Evolutionary conservation across 2,888 invertebrate genomes (phyloP).

Genomic region (Polydrusus cervinus): DNA sequence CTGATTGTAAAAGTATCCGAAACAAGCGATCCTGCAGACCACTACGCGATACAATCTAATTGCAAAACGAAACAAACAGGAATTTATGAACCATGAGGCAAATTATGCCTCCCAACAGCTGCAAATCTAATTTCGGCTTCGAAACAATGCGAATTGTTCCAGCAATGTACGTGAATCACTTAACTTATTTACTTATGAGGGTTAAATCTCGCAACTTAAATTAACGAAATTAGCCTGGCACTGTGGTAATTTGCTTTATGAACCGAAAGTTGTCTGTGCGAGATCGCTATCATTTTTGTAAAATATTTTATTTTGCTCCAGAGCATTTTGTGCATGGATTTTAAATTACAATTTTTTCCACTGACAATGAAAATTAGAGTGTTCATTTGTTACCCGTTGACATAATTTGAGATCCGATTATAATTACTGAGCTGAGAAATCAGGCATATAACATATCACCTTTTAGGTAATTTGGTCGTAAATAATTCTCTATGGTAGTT

Average conservation of each 20-base stretch:
- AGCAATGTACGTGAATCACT: conserved; percentile 51
- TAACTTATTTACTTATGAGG: conserved; percentile 55
- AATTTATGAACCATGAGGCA: conserved; percentile 52
- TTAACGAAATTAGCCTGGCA: conserved; percentile 48
- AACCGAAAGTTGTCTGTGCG: conserved; percentile 8
- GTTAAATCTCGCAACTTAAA: conserved; percentile 51
- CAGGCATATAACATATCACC: too few relatives aligned
- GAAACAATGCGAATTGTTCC: conserved; percentile 55
- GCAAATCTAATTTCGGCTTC: conserved; percentile 52
- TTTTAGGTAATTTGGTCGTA: too few relatives aligned
- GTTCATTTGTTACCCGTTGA: not conserved
- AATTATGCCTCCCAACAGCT: conserved; percentile 54
- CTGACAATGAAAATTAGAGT: too few relatives aligned
- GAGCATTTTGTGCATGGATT: not conserved
- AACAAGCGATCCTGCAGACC: conserved; percentile 5
- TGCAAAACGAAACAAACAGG: conserved; percentile 48
- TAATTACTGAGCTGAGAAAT: too few relatives aligned
- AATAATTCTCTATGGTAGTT: too few relatives aligned
- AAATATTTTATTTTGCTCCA: not conserved
- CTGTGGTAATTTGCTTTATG: conserved; percentile 39
- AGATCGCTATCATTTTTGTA: conserved; percentile 7
- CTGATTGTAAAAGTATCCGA: conserved; percentile 1
- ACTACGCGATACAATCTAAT: conserved; percentile 43
- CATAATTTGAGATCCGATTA: too few relatives aligned
- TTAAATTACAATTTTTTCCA: not conserved